Evolutionary conservation across 2,113 vertebrate genomes (phyloP), one percentile per base, ranked within the genome.

Genomic region (Dicerorhinus sumatrensis): DNA sequence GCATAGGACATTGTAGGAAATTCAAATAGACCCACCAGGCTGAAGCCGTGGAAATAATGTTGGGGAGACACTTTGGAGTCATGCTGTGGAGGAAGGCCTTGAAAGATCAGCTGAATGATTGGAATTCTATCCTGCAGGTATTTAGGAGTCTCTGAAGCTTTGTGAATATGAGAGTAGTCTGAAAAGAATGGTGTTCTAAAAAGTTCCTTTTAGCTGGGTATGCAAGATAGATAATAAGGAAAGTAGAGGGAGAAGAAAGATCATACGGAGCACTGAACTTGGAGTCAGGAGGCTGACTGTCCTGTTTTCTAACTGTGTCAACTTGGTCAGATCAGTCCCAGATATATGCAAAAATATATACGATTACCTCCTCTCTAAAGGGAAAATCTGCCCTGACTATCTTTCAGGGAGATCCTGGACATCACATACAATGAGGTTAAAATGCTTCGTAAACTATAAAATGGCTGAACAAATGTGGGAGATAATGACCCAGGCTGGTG

Each of bases 161-260:
- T 75, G 27, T 89, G 36, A 87, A 51, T 63, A 9, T 10, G 14
- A 70, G 14, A 86, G 11, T 27, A 65, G 29, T 62, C n/a, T 29
- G 7, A 94, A 73, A 72, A 95, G 56, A 93, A 48, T 54, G 18
- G 18, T 85, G 23, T 81, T 88, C 63, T 92, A 84, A 70, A 88
- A 94, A 92, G 29, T 1, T 94, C 48, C 8, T 58, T 80, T 91
- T 23, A 84, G 46, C 72, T 75, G 33, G 13, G 17, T 80, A 29
- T 73, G 60, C 16, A n/a, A 84, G 33, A 31, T 80, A 54, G 39
- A 25, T 72, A 75, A 81, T 20, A 65, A 54, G 29, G 9, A 23
- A 12, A 94, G 33, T 42, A 62, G 12, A 12, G 25, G 31, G 27
- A 46, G 51, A 60, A 93, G n/a, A 67, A 79, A 80, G 33, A 69